Percentiles rank a stretch among this genome's conserved stretches.
Evolutionary conservation across 2,797 vertebrate species (phyloP).

Genomic region (Hydrophis major): DNA sequence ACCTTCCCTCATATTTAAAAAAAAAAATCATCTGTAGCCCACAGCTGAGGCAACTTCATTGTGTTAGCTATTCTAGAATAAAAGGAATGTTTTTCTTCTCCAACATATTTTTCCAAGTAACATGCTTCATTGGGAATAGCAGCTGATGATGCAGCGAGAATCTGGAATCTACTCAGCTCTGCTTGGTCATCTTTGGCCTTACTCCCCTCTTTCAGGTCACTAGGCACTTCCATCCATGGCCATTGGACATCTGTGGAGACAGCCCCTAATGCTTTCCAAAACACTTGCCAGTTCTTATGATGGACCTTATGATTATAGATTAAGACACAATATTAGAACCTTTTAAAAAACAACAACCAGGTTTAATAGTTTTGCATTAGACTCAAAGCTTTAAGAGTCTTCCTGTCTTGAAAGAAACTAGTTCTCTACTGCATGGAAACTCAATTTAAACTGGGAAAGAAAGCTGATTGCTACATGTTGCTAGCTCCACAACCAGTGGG

Average conservation of each 20-base stretch:
- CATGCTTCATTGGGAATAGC: neutral
- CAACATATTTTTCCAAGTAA: neutral
- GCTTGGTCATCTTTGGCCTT: neutral
- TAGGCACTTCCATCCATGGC: neutral
- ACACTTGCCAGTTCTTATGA: neutral
- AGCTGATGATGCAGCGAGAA: neutral
- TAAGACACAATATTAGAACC: neutral
- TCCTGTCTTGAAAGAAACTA: neutral
- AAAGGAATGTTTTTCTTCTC: neutral
- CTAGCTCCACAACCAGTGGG: neutral
- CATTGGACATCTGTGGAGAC: neutral
- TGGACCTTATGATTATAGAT: neutral
- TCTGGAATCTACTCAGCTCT: neutral
- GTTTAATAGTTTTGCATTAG: neutral
- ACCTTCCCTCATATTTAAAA: neutral
- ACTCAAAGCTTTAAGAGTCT: neutral
- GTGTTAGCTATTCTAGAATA: neutral
- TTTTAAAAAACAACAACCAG: neutral
- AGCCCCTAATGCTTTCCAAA: neutral
- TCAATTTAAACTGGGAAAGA: neutral
- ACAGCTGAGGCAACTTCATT: neutral
- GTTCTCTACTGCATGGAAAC: neutral
- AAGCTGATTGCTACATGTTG: neutral
- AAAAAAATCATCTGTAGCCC: neutral
- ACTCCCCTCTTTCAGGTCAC: neutral